phyloP scores from a whole-genome alignment of 2,888 invertebrate genomes.

The Mythimna albipuncta region DNA sequence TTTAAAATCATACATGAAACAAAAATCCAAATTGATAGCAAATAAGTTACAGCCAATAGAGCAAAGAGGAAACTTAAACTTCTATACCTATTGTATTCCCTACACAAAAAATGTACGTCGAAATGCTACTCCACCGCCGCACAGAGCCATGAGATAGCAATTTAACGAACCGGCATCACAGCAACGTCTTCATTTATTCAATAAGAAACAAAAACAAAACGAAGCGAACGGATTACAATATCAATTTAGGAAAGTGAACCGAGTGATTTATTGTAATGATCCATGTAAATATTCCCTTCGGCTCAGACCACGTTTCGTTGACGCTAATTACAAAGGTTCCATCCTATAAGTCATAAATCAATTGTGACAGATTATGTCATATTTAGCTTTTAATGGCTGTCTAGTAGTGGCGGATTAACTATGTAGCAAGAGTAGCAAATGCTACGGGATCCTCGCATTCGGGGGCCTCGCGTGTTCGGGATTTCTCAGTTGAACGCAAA shows the following conservation, averaged over 20 bases:
- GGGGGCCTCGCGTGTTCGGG: no score
- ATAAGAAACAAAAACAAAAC: constrained; percentile 85
- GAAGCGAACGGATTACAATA: constrained; percentile 87
- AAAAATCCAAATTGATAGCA: no score
- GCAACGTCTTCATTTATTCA: constrained; percentile 89
- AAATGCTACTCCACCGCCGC: constrained; percentile 66
- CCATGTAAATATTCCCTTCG: constrained; percentile 83
- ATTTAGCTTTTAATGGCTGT: constrained; percentile 59
- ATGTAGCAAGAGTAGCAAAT: no score
- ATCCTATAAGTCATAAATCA: constrained; percentile 57
- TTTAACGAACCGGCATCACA: constrained; percentile 89
- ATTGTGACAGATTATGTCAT: constrained; percentile 64
- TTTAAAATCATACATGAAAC: no score
- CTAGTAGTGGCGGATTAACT: neutral
- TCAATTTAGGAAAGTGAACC: constrained; percentile 90
- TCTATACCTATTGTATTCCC: constrained; percentile 19
- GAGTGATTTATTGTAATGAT: constrained; percentile 87
- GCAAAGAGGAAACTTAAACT: neutral
- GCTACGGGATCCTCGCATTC: no score
- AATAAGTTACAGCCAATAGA: no score
- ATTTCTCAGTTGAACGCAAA: no score
- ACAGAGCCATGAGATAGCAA: constrained; percentile 82
- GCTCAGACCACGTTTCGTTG: constrained; percentile 68
- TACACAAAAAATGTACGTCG: constrained; percentile 26
- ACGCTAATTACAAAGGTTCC: constrained; percentile 73